A percentile compares a stretch with the other conserved stretches of the same genome.
Evolutionary conservation across 1,140 invertebrate species (phyloP).

Genomic region (Branchinecta lynchi): DNA sequence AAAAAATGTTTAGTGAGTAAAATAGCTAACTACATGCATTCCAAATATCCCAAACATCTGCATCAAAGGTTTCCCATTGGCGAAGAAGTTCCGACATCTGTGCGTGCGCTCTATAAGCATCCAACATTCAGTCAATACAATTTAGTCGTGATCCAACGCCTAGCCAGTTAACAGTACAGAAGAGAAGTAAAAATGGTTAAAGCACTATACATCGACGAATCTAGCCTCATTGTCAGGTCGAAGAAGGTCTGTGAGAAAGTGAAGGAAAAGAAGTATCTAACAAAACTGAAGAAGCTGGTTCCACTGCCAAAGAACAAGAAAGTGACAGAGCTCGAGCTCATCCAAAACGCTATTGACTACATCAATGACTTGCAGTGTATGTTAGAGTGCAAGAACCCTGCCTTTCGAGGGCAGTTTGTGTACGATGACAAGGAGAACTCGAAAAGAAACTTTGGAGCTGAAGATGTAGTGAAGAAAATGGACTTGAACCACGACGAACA

Average conservation of each 20-base stretch:
- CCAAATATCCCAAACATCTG: background rate
- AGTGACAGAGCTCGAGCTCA: background rate
- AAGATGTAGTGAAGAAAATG: no score
- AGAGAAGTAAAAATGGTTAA: background rate
- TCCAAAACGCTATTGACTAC: background rate
- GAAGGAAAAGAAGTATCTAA: background rate
- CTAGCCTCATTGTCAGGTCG: background rate
- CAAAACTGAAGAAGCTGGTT: background rate
- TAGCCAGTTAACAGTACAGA: background rate
- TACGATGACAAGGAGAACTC: background rate
- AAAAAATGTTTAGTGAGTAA: no score
- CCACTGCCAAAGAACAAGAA: constrained; percentile 4
- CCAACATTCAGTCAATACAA: background rate
- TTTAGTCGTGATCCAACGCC: background rate
- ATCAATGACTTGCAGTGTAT: background rate
- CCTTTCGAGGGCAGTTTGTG: background rate
- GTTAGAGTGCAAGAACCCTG: background rate
- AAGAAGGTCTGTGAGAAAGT: background rate
- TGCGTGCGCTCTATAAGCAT: no score
- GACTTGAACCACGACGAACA: no score
- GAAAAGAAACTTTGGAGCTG: no score
- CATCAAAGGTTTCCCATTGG: background rate
- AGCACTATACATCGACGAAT: background rate
- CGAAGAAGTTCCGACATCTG: background rate
- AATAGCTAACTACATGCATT: background rate